phyloP scores from a whole-genome alignment of 2,888 invertebrate species.

The Psylliodes chrysocephalus region DNA sequence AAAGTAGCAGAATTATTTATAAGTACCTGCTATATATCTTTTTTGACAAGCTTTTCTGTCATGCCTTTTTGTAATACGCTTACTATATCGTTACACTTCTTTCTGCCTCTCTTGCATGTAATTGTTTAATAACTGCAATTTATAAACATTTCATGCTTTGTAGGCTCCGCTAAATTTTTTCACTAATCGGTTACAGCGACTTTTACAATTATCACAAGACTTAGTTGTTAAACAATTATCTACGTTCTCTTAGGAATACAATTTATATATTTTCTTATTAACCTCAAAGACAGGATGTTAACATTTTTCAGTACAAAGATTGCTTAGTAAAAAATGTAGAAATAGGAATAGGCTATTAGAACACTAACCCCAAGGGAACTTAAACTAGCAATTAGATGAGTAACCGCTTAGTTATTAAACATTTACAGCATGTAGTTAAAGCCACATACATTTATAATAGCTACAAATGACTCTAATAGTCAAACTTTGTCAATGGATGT shows the following conservation, averaged over 20 bases:
- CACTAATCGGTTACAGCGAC: constrained; percentile 3
- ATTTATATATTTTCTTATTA: neutral
- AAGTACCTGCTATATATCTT: constrained; percentile 18
- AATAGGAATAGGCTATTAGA: no score
- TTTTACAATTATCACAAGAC: constrained; percentile 3
- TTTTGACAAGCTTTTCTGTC: constrained; percentile 7
- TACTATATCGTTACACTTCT: constrained; percentile 15
- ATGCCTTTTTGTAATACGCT: constrained; percentile 6
- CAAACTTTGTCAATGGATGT: no score
- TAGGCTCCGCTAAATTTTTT: constrained; percentile 14
- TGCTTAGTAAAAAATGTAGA: neutral
- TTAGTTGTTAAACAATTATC: constrained; percentile 3
- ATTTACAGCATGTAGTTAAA: no score
- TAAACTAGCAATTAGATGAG: no score
- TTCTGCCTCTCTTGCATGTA: constrained; percentile 27
- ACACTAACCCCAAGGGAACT: no score
- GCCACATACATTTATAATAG: no score
- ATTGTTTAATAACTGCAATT: constrained; percentile 37
- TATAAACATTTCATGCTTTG: constrained; percentile 32
- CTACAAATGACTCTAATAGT: no score
- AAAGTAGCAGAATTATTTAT: constrained; percentile 33
- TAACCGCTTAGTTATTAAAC: no score
- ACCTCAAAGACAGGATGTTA: neutral
- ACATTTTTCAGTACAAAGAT: neutral
- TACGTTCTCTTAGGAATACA: neutral